Evolutionary conservation across 2,113 vertebrate species (phyloP).

Genomic region (Aleadryas rufinucha): DNA sequence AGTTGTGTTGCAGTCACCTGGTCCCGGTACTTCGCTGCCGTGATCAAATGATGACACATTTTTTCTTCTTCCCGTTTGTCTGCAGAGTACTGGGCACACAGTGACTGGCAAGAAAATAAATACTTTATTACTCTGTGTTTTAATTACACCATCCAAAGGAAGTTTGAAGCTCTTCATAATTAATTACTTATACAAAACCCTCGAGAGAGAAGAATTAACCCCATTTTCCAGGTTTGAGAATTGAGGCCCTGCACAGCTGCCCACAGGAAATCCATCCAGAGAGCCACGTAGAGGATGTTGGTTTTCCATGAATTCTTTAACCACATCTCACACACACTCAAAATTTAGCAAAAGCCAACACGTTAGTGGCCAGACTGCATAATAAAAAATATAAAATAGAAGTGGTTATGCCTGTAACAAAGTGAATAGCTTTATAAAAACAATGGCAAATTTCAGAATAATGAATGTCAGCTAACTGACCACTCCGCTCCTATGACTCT

Average conservation of each 20-base stretch:
- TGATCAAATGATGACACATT: conserved; percentile 97
- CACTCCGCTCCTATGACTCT: background rate
- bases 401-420: background rate
- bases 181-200: background rate
- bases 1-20: conserved; percentile 94
- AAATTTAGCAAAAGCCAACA: background rate
- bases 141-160: background rate
- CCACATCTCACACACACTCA: too few relatives aligned
- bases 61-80: conserved; percentile 97
- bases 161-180: background rate
- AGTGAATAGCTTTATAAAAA: background rate
- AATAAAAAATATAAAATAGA: background rate
- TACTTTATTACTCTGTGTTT: background rate
- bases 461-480: background rate
- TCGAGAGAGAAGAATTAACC: background rate
- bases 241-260: background rate
- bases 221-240: background rate
- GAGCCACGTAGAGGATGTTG: background rate
- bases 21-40: conserved; percentile 93
- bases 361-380: fast-evolving
- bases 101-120: conserved; percentile 76
- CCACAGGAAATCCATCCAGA: background rate
- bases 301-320: background rate
- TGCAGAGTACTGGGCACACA: conserved; percentile 91
- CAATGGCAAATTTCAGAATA: background rate